These are phyloP conservation scores for Andrena dorsata DNA, from an alignment of 2,888 invertebrate genomes.

Conservation along the genomic window DNA sequence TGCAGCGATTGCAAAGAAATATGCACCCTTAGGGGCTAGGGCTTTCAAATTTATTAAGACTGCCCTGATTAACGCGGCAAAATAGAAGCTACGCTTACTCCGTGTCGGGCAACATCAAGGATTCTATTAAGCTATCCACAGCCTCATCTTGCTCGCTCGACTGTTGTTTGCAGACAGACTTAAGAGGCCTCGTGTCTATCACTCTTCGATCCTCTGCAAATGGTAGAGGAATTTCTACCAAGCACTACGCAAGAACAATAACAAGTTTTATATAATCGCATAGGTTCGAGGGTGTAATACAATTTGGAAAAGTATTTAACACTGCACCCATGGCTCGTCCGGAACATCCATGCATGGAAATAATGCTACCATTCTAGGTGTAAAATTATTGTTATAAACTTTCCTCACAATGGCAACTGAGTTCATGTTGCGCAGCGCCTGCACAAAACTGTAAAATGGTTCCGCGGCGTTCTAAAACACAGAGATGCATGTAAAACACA, in stretches of 20 bases:
- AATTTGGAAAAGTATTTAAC: constrained; percentile 12
- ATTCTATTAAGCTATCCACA: constrained; percentile 59
- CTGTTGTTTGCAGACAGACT: constrained; percentile 52
- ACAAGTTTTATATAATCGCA: background rate
- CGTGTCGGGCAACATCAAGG: constrained; percentile 41
- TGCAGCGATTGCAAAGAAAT: too few species aligned
- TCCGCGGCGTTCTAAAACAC: constrained; percentile 53
- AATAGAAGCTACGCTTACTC: constrained; percentile 21
- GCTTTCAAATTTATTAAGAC: too few species aligned
- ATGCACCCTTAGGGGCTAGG: too few species aligned
- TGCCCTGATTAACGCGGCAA: background rate
- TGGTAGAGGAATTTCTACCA: constrained; percentile 59
- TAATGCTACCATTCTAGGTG: constrained; percentile 71
- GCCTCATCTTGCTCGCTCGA: constrained; percentile 54
- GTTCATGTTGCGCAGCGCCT: constrained; percentile 68
- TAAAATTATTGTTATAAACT: constrained; percentile 42
- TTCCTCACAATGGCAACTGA: constrained; percentile 73
- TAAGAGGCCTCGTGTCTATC: constrained; percentile 50
- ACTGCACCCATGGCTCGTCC: constrained; percentile 72
- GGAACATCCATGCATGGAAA: constrained; percentile 68
- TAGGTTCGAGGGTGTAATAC: background rate
- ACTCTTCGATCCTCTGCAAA: constrained; percentile 62
- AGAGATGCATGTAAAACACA: background rate
- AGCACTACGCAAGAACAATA: constrained; percentile 43
- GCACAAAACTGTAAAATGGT: constrained; percentile 72